Conservation (phyloP, 2,113 vertebrate species). For the Myocastor coypus region DNA sequence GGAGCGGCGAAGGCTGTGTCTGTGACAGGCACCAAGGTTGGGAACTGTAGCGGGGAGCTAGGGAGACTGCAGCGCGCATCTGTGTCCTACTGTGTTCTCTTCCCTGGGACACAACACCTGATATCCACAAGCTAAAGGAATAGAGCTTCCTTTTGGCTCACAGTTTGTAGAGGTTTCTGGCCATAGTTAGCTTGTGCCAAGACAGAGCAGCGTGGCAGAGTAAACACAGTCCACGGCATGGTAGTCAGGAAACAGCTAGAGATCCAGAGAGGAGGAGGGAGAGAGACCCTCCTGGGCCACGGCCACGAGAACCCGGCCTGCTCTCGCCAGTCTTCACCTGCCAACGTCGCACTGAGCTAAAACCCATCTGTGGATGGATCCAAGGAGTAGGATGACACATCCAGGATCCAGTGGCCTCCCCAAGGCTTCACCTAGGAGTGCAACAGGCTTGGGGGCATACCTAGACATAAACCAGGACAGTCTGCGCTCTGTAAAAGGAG, state of each 20-base stretch:
- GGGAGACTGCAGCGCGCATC: not conserved
- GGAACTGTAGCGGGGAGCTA: not conserved
- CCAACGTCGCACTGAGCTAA: not conserved
- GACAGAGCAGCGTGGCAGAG: not conserved
- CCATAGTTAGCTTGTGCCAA: not conserved
- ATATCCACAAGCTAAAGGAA: not conserved
- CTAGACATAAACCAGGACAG: not conserved
- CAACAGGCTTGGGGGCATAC: no score
- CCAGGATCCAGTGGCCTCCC: not conserved
- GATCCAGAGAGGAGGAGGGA: not conserved
- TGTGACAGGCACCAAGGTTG: not conserved
- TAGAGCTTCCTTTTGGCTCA: not conserved
- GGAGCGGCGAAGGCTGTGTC: not conserved
- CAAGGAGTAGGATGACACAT: not conserved
- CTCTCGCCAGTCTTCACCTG: not conserved
- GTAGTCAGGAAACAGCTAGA: not conserved
- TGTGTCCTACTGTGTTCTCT: not conserved
- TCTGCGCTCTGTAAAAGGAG: not conserved
- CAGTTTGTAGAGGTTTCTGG: not conserved
- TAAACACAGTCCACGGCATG: not conserved
- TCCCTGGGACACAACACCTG: not conserved
- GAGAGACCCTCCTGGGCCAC: not conserved
- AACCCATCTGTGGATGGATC: not conserved
- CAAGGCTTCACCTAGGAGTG: not conserved
- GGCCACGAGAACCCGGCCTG: not conserved